Evolutionary conservation across 2,113 vertebrate genomes (phyloP), one percentile per base, ranked within the genome.

Genomic region (Willisornis vidua): DNA sequence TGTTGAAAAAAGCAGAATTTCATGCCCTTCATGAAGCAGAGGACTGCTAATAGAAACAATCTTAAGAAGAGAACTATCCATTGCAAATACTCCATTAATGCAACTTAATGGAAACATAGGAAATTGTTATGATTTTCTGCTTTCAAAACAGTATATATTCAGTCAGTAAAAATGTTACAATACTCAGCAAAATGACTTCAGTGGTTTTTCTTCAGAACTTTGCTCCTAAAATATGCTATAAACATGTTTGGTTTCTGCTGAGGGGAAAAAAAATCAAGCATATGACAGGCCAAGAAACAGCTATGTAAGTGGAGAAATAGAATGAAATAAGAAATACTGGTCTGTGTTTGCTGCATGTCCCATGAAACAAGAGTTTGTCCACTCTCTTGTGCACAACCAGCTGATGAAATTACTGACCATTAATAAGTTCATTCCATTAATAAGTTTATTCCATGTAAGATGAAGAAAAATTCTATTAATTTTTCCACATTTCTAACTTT

Each of bases 111-210:
- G 92, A 85, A 96, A 63, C 46, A 31, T 26, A 78, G 37, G 37
- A 89, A 91, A 55, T 78, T 75, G 43, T 70, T 96, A 73, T 35
- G 17, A 55, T 78, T 85, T 93, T 87, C 52, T 85, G 89, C 23
- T n/a, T 85, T 45, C 24, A 79, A 91, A 93, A 89, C 12, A 29
- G 15, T 37, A 33, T 39, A 22, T 74, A 70, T 39, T 78, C 61
- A 75, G 23, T 22, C 20, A 54, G 33, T 76, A 57, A 79, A 91
- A 91, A 33, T 43, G 8, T 71, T 74, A 39, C 29, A 81, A 63
- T 74, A 70, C 14, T 79, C 48, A 82, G 24, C 19, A 91, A 85
- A 89, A 57, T 28, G 7, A 62, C 10, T 89, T 7, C 19, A 24
- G 6, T 57, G 17, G 2, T 46, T 85, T 55, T 81, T 26, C 35